Evolutionary conservation across 2,888 invertebrate genomes (phyloP), one percentile per base, ranked within the genome.

Genomic region (Loripinus fragilis): DNA sequence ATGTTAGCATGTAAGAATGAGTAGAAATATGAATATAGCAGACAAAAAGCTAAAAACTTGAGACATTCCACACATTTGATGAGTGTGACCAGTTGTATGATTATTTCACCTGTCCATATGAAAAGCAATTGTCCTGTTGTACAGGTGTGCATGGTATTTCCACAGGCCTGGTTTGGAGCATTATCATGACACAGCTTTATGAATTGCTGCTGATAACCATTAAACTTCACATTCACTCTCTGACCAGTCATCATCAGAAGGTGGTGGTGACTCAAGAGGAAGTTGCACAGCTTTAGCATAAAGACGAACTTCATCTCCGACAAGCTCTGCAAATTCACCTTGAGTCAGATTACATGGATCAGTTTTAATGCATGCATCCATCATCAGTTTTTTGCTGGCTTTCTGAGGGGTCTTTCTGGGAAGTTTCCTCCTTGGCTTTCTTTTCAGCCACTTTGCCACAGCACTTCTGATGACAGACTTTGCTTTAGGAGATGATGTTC

Each of bases 171-270:
- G n/a, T n/a, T n/a, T n/a, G n/a, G n/a, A n/a, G 50, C 50, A 50
- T 23, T 50, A 15, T 50, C 50, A 50, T n/a, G 23, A 74, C 78
- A 48, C 74, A 42, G 30, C 41, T 23, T 50, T 65, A 23, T 70
- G 48, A 25, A 78, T 35, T 38, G 0, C n/a, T 20, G 67, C 42
- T 28, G 38, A 60, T 50, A 67, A 64, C 25, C 20, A 28, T 12
- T 50, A 15, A 50, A 5, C 5, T 50, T 50, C 17, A 50, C 50
- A 50, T 50, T 50, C 50, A 20, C 50, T 50, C 23, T 50, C 50
- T 7, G 50, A 50, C 50, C 50, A 12, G 17, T 50, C 50, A 50
- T 50, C 23, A 50, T 20, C 50, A 50, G 50, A 50, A n/a, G 20
- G 23, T n/a, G 50, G 50, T 50, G 50, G 50, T 50, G 50, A 50